These are phyloP conservation scores for Horisme vitalbata DNA, from an alignment of 2,888 invertebrate genomes.

Conservation along the genomic window DNA sequence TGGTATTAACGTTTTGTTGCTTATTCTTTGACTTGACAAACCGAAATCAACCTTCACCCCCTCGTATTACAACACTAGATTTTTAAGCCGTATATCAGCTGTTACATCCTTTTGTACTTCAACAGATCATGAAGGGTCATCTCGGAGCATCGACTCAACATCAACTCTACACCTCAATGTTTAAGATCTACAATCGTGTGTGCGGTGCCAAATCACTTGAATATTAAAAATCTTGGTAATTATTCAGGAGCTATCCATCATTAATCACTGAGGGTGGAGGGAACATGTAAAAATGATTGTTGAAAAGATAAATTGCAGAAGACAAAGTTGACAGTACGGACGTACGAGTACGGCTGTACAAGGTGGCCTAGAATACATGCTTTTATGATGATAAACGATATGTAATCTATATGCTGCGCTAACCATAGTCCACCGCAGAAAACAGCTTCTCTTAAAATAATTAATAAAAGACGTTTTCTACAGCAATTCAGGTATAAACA, in stretches of 20 bases:
- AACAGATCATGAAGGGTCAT: slow-evolving; percentile 69
- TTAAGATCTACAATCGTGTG: slow-evolving; percentile 45
- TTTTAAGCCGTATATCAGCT: slow-evolving; percentile 1
- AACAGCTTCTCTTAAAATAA: no score
- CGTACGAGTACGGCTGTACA: slow-evolving; percentile 50
- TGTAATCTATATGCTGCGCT: no score
- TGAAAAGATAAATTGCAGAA: slow-evolving; percentile 78
- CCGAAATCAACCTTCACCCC: slow-evolving; percentile 37
- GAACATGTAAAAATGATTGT: slow-evolving; percentile 81
- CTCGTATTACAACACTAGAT: slow-evolving; percentile 27
- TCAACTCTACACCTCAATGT: slow-evolving; percentile 42
- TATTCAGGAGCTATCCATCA: slow-evolving; percentile 83
- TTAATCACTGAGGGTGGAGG: slow-evolving; percentile 76
- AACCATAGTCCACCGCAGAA: no score
- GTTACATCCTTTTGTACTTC: slow-evolving; percentile 45
- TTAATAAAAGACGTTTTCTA: no score
- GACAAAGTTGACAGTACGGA: slow-evolving; percentile 70
- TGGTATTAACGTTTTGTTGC: slow-evolving; percentile 70
- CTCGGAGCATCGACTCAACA: slow-evolving; percentile 45
- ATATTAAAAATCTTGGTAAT: slow-evolving; percentile 83
- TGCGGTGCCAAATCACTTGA: slow-evolving; percentile 70
- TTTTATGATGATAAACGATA: no score
- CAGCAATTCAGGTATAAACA: no score
- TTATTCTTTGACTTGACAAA: slow-evolving; percentile 41
- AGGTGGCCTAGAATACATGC: no score